A percentile compares a stretch with the other conserved stretches of the same genome.
phyloP scores from a whole-genome alignment of 2,797 vertebrate species.

The Cygnus olor region DNA sequence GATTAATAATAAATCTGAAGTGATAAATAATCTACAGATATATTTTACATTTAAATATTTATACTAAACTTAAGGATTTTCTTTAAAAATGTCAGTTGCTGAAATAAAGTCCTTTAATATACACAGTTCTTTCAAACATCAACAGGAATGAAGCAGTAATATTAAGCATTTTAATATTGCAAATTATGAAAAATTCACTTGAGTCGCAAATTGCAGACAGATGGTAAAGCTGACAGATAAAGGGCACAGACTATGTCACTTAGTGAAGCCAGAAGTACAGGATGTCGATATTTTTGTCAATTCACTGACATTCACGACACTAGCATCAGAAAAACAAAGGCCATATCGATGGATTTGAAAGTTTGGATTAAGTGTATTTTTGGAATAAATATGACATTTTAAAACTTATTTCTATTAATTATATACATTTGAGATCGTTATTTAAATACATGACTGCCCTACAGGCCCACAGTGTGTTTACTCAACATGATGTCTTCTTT shows the following conservation, averaged over 20 bases:
- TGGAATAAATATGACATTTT: neutral
- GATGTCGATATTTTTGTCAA: neutral
- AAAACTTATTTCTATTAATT: neutral
- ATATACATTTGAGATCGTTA: neutral
- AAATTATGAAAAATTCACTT: neutral
- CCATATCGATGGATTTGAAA: neutral
- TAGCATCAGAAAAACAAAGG: neutral
- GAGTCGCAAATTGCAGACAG: neutral
- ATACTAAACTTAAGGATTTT: neutral
- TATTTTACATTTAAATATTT: neutral
- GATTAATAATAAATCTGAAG: no score
- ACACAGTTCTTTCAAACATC: neutral
- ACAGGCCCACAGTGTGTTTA: neutral
- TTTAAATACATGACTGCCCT: slow-evolving; percentile 32
- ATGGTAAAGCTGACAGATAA: neutral
- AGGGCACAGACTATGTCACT: neutral
- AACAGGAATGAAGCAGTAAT: neutral
- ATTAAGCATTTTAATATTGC: neutral
- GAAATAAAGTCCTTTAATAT: neutral
- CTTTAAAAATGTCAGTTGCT: neutral
- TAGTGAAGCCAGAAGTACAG: neutral
- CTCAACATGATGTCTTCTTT: neutral
- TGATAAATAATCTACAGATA: neutral
- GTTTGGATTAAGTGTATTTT: neutral
- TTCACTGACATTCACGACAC: neutral